These are phyloP conservation scores for Psittacara wagleri DNA, from an alignment of 2,113 vertebrate genomes.

Conservation along the genomic window DNA sequence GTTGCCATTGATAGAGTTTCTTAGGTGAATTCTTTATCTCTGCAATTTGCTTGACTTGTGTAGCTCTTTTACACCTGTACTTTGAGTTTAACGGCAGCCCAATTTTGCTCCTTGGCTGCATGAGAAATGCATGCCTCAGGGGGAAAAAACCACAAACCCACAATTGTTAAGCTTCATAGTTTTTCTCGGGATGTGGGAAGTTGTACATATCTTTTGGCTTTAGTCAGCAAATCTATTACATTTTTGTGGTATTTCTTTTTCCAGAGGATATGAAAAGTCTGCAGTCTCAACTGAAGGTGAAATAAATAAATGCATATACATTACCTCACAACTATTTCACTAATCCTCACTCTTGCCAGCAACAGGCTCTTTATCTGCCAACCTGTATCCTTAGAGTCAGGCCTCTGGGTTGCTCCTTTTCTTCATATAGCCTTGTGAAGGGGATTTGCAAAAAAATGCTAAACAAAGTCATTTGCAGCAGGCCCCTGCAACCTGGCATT, in stretches of 20 bases:
- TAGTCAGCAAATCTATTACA: not conserved
- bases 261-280: not conserved
- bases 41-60: not conserved
- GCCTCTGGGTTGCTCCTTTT: not conserved
- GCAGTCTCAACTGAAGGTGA: not conserved
- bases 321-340: not conserved
- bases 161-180: not conserved
- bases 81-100: not conserved
- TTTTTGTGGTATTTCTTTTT: not conserved
- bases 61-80: not conserved
- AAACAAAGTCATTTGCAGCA: not conserved
- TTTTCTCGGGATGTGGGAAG: not conserved
- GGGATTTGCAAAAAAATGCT: not conserved
- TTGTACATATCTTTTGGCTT: not conserved
- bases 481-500: not conserved
- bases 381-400: not conserved
- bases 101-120: not conserved
- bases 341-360: not conserved
- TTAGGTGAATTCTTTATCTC: not conserved
- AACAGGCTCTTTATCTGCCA: not conserved
- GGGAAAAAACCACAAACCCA: not conserved
- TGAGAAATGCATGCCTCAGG: not conserved
- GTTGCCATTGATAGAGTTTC: not conserved
- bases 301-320: not conserved
- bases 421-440: not conserved